phyloP scores from a whole-genome alignment of 2,888 invertebrate species.

The Coelinius sp. region DNA sequence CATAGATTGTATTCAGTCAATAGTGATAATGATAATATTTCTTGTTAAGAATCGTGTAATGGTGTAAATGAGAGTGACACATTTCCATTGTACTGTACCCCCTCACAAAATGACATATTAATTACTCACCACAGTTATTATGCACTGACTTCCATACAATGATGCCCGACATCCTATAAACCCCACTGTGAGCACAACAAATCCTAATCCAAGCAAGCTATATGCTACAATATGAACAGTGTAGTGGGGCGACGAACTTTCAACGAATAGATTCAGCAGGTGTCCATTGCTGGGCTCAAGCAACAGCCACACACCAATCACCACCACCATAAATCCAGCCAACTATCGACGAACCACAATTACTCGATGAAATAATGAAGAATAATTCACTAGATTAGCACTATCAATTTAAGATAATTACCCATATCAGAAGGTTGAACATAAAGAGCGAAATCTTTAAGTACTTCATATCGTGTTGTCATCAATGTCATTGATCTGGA shows the following conservation, averaged over 20 bases:
- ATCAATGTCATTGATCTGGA: constrained; percentile 56
- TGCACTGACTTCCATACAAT: constrained; percentile 71
- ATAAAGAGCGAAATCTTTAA: constrained; percentile 63
- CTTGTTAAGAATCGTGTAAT: too few species aligned
- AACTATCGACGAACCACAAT: constrained; percentile 64
- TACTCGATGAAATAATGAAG: background rate
- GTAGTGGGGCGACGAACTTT: constrained; percentile 68
- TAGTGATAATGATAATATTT: too few species aligned
- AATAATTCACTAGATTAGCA: background rate
- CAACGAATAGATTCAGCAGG: constrained; percentile 72
- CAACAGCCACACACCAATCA: constrained; percentile 73
- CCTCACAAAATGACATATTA: background rate
- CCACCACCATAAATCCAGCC: constrained; percentile 73
- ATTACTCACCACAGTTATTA: constrained; percentile 61
- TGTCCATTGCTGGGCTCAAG: constrained; percentile 72
- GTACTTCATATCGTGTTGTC: constrained; percentile 61
- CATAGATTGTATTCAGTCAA: too few species aligned
- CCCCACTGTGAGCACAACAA: constrained; percentile 73
- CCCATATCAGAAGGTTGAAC: constrained; percentile 67
- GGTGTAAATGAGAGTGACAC: too few species aligned
- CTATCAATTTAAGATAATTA: constrained; percentile 50
- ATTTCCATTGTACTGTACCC: background rate
- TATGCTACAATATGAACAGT: constrained; percentile 72
- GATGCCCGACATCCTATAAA: constrained; percentile 76
- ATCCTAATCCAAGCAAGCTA: constrained; percentile 72